These are phyloP conservation scores for Enteromius radiatus DNA, from an alignment of 2,797 vertebrate genomes.

Conservation along the genomic window DNA sequence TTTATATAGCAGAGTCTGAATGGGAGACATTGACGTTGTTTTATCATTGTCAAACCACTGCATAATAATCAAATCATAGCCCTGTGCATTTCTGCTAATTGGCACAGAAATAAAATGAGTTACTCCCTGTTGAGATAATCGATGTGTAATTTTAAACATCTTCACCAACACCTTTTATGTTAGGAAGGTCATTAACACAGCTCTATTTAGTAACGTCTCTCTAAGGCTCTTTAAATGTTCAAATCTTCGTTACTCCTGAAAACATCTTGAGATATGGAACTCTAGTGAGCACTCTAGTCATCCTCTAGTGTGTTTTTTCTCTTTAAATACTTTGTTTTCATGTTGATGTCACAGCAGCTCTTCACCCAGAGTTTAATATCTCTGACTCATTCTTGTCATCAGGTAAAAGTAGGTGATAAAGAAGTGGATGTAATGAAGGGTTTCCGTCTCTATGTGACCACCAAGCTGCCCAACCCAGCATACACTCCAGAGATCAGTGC, in stretches of 20 bases:
- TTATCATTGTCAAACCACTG: conserved; percentile 9
- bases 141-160: conserved; percentile 16
- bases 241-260: conserved; percentile 8
- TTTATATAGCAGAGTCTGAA: conserved; percentile 36
- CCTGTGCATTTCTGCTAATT: conserved; percentile 10
- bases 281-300: background rate
- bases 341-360: background rate
- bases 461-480: conserved; percentile 91
- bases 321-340: background rate
- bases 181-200: conserved; percentile 5
- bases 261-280: background rate
- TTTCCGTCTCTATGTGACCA: conserved; percentile 92
- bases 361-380: background rate
- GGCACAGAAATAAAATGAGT: conserved; percentile 14
- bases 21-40: background rate
- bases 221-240: background rate
- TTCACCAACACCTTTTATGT: conserved; percentile 20
- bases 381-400: conserved; percentile 2
- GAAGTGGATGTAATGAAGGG: conserved; percentile 93
- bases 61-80: conserved; percentile 16
- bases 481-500: conserved; percentile 96
- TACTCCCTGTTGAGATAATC: background rate
- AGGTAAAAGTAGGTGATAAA: conserved; percentile 97
- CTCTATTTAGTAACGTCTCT: background rate
- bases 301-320: conserved; percentile 13